A percentile compares a stretch with the other conserved stretches of the same genome.
Evolutionary conservation across 2,113 vertebrate species (phyloP).

Genomic region (Eupsittula cactorum): DNA sequence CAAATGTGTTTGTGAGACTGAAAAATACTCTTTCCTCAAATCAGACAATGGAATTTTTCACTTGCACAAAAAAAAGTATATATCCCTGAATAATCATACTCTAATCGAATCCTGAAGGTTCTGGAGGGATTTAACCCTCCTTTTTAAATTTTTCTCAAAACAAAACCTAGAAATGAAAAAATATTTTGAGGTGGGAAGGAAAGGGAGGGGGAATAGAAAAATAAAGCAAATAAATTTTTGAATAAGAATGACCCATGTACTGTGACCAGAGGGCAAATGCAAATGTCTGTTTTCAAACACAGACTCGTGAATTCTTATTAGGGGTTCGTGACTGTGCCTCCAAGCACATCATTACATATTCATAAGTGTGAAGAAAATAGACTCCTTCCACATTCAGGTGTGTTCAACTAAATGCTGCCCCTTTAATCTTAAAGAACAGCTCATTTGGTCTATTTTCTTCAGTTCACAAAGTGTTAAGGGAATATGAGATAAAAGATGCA

Average conservation of each 20-base stretch:
- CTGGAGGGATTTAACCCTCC: slow-evolving; percentile 20
- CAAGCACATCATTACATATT: slow-evolving; percentile 71
- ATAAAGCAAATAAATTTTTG: slow-evolving; percentile 72
- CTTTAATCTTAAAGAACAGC: slow-evolving; percentile 57
- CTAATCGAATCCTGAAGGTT: slow-evolving; percentile 44
- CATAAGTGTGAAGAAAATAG: slow-evolving; percentile 57
- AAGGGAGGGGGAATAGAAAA: slow-evolving; percentile 45
- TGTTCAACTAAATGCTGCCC: slow-evolving; percentile 56
- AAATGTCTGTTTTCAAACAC: slow-evolving; percentile 78
- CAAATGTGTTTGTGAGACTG: background rate
- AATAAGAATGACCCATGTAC: slow-evolving; percentile 72
- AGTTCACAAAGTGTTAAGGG: slow-evolving; percentile 80
- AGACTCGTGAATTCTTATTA: slow-evolving; percentile 74
- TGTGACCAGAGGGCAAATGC: slow-evolving; percentile 77
- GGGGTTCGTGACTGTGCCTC: slow-evolving; percentile 69
- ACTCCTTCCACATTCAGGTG: slow-evolving; percentile 69
- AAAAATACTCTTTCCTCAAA: background rate
- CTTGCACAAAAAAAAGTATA: slow-evolving; percentile 1
- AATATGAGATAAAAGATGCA: slow-evolving; percentile 74
- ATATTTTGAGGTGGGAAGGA: slow-evolving; percentile 47
- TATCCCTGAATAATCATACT: slow-evolving; percentile 9
- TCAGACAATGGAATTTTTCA: slow-evolving; percentile 41
- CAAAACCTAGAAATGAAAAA: slow-evolving; percentile 56
- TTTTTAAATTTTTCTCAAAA: slow-evolving; percentile 50
- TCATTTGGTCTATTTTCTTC: slow-evolving; percentile 64